phyloP scores from a whole-genome alignment of 2,888 invertebrate species.

The Coelopa pilipes region DNA sequence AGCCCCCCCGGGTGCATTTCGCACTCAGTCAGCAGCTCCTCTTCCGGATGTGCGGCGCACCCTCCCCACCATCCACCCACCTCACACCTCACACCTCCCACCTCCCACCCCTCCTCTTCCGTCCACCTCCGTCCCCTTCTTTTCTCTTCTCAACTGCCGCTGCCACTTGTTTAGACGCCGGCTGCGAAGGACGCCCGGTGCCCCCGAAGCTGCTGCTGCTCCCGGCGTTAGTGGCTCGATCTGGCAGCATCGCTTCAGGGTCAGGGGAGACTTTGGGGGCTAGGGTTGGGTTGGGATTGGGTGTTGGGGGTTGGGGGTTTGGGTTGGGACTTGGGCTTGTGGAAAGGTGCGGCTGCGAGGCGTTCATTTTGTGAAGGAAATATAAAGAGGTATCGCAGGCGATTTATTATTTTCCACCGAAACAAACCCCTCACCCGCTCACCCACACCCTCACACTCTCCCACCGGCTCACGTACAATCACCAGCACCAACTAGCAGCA shows the following conservation, averaged over 20 bases:
- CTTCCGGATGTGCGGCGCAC: conserved; percentile 28
- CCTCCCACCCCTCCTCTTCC: background rate
- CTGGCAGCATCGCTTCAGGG: too few relatives aligned
- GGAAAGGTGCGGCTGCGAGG: conserved; percentile 41
- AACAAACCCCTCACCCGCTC: background rate
- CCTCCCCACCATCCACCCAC: conserved; percentile 9
- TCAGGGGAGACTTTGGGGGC: too few relatives aligned
- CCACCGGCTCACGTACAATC: conserved; percentile 57
- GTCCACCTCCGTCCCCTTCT: background rate
- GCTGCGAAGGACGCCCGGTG: conserved; percentile 1
- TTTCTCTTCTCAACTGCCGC: conserved; percentile 2
- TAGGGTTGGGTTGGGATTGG: background rate
- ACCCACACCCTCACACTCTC: conserved; percentile 35
- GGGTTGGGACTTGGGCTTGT: background rate
- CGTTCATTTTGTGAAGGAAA: conserved; percentile 44
- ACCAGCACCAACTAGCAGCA: background rate
- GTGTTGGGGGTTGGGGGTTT: conserved; percentile 25
- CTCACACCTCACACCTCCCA: conserved; percentile 37
- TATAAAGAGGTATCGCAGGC: conserved; percentile 44
- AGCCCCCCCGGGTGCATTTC: conserved; percentile 68
- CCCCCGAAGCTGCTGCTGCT: conserved; percentile 11
- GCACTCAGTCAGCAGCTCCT: conserved; percentile 62
- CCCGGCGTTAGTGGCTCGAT: background rate
- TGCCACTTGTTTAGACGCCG: background rate
- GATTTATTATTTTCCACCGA: conserved; percentile 46